A percentile compares a stretch with the other conserved stretches of the same genome.
These are phyloP conservation scores for Pelosia muscerda DNA, from an alignment of 2,888 invertebrate species.

Conservation along the genomic window DNA sequence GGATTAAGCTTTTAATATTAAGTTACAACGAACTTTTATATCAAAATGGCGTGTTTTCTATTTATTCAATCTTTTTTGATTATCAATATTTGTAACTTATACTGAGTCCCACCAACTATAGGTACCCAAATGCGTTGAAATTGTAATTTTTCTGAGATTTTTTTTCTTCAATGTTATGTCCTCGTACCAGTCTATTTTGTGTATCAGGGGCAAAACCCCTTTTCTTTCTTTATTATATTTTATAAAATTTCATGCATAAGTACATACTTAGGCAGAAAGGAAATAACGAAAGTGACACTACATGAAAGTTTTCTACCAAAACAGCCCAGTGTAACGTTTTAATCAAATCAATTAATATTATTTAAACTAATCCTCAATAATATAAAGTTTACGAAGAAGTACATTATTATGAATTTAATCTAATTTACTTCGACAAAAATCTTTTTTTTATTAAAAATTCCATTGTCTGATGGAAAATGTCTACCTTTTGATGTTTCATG, in stretches of 20 bases:
- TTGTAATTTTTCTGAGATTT: too few relatives aligned
- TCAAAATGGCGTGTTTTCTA: neutral
- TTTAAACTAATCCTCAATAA: conserved; percentile 48
- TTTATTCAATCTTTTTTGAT: conserved; percentile 7
- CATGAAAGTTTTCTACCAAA: too few relatives aligned
- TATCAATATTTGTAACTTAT: neutral
- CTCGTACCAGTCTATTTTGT: too few relatives aligned
- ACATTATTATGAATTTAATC: neutral
- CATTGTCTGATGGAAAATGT: conserved; percentile 3
- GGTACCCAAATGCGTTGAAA: too few relatives aligned
- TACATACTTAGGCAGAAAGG: too few relatives aligned
- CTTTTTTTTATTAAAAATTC: conserved; percentile 7
- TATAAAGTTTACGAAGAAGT: conserved; percentile 21
- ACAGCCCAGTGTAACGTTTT: too few relatives aligned
- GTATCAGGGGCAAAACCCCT: too few relatives aligned
- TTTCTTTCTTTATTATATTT: too few relatives aligned
- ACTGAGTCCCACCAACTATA: too few relatives aligned
- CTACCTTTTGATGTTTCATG: conserved; percentile 18
- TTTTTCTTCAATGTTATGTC: too few relatives aligned
- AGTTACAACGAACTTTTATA: neutral
- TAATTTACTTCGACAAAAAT: conserved; percentile 12
- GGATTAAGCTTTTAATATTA: conserved; percentile 9
- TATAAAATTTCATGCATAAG: too few relatives aligned
- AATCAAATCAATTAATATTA: conserved; percentile 1
- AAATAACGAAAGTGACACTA: too few relatives aligned